A percentile compares a stretch with the other conserved stretches of the same genome.
Evolutionary conservation across 1,140 invertebrate genomes (phyloP).

Genomic region (Lepidurus apus): DNA sequence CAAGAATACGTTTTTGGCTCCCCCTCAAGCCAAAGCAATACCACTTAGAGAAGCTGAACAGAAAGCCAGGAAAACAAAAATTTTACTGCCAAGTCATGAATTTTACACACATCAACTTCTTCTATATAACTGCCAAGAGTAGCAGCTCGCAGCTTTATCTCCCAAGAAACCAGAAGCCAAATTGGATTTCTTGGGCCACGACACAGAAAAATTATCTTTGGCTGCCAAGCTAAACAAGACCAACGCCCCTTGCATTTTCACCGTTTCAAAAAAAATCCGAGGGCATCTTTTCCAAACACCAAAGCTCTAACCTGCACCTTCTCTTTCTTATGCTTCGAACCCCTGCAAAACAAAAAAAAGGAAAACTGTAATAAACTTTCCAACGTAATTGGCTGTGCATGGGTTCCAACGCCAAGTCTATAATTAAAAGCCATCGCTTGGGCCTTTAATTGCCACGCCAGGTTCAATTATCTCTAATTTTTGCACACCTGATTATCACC

Average conservation of each 20-base stretch:
- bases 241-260: not conserved
- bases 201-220: constrained; percentile 14
- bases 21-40: too few relatives aligned
- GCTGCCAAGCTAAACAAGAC: not conserved
- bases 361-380: not conserved
- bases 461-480: constrained; percentile 11
- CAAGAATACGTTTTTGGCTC: too few relatives aligned
- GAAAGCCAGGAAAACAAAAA: not conserved
- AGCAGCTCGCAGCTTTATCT: not conserved
- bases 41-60: too few relatives aligned
- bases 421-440: not conserved
- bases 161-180: constrained; percentile 13
- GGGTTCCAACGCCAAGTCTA: not conserved
- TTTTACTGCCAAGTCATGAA: constrained; percentile 16
- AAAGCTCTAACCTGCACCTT: not conserved
- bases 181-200: not conserved
- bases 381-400: not conserved
- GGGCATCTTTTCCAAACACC: not conserved
- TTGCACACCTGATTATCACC: constrained; percentile 18
- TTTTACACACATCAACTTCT: not conserved
- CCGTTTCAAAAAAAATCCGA: too few relatives aligned
- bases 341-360: not conserved
- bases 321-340: not conserved
- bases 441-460: not conserved
- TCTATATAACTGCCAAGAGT: not conserved